Evolutionary conservation across 1,140 invertebrate genomes (phyloP).

Genomic region (Kradibia gibbosae): DNA sequence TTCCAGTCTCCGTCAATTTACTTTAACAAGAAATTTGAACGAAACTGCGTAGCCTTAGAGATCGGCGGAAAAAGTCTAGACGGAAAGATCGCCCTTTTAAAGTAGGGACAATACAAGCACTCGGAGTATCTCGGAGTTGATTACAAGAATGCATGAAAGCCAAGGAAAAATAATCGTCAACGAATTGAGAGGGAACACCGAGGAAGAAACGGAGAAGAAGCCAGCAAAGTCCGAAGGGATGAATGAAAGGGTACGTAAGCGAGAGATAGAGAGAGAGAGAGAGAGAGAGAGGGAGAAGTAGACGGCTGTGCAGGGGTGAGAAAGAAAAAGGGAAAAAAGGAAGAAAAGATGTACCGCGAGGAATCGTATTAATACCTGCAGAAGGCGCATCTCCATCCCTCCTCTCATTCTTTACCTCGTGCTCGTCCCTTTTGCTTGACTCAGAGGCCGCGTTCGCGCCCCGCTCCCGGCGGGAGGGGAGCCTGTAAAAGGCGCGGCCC

Average conservation of each 20-base stretch:
- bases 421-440: background rate
- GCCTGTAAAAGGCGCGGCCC: constrained; percentile 42
- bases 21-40: too few species aligned
- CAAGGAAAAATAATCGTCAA: background rate
- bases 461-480: background rate
- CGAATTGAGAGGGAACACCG: background rate
- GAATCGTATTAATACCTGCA: constrained; percentile 19
- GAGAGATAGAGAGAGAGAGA: background rate
- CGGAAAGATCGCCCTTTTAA: background rate
- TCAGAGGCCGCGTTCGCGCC: background rate
- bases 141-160: background rate
- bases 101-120: background rate
- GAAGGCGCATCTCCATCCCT: background rate
- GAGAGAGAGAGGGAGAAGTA: background rate
- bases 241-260: too few species aligned
- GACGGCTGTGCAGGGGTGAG: too few species aligned
- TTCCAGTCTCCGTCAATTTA: too few species aligned
- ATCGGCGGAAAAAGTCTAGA: background rate
- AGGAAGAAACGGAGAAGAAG: too few species aligned
- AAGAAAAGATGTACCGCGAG: constrained; percentile 18
- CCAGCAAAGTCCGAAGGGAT: background rate
- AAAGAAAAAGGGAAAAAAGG: background rate
- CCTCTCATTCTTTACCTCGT: background rate
- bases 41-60: too few species aligned
- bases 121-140: background rate